Evolutionary conservation across 2,888 invertebrate species (phyloP), one percentile per base, ranked within the genome.

Genomic region (Xanthostigma xanthostigma): DNA sequence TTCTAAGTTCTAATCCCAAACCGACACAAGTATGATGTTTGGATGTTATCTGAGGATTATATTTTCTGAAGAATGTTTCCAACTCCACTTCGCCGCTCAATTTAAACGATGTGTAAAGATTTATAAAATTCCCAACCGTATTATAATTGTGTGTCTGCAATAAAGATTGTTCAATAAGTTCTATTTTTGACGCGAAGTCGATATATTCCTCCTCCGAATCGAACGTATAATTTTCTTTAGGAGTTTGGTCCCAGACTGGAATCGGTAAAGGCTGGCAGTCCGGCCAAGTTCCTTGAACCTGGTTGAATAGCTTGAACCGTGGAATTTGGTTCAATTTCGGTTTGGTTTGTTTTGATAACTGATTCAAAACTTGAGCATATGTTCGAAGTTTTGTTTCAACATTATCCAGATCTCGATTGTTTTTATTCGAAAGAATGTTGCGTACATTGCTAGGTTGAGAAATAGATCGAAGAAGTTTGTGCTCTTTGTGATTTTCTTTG

Each of bases 21-120:
- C 92, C 92, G 45, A 93, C 92, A 64, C 93, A 93, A 49, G 91
- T 91, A 66, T 89, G 83, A 65, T 85, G 84, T 58, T 79, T 77
- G 3, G 79, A 70, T 51, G 83, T 80, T 53, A 93, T 84, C 44
- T 82, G 79, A 55, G 91, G 86, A 56, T 78, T 70, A 66, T 91
- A 92, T 49, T 74, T 74, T 56, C 80, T 77, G 67, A 83, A 90
- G 62, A 85, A 84, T 54, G 81, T 76, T 56, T 75, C 75, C 56
- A 90, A 68, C 54, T 75, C 74, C 49, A 75, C 75, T 60, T 80
- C 79, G 45, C 73, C 70, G 45, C 77, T 76, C 52, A 72, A 70
- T 59, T 78, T 77, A 67, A 74, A 81, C 51, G 73, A 69, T 55
- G 84, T 81, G 66, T 71, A 75, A 57, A 81, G 72, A 56, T 73